Evolutionary conservation across 2,113 vertebrate genomes (phyloP), one percentile per base, ranked within the genome.

Genomic region (Syngnathus typhle): DNA sequence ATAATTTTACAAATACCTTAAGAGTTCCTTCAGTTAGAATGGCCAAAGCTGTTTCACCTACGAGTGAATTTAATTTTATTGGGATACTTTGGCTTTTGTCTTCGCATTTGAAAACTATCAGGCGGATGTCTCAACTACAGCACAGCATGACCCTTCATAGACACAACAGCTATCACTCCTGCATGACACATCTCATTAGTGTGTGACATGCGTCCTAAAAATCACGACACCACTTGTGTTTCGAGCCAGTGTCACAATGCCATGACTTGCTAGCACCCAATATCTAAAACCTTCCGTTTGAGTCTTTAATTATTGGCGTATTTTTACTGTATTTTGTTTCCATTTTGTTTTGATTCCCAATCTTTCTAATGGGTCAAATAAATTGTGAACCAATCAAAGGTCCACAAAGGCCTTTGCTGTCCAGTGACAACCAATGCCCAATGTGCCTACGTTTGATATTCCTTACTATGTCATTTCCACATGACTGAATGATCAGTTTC

Each of bases 151-250:
- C 62, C 55, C 70, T 72, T 67, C 70, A 62, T 63, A 74, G 69
- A 72, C 68, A 47, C 73, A 81, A 71, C 92, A 92, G 89, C 86
- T 81, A 54, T 83, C 87, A 79, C 84, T 83, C 89, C 74, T 58
- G 73, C 74, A 84, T 77, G 81, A 84, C 79, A 80, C 65, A 47
- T 59, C 59, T 38, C 72, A 78, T 85, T 73, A 79, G 75, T 52
- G 63, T 75, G 71, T 73, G 49, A 68, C 65, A 75, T 59, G 68
- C 37, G 0, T 69, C 60, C 64, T 16, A 65, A 56, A 69, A 65
- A 44, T 75, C 72, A 54, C 16, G 15, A 70, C 77, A 72, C 75
- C 58, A 65, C 72, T 73, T 74, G 60, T 73, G 68, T 70, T 80
- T 72, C 49, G 56, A 72, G 54, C 69, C 70, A 7, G 64, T 60